These are phyloP conservation scores for Myotis pilosus DNA, from an alignment of 2,797 vertebrate species.

Conservation along the genomic window DNA sequence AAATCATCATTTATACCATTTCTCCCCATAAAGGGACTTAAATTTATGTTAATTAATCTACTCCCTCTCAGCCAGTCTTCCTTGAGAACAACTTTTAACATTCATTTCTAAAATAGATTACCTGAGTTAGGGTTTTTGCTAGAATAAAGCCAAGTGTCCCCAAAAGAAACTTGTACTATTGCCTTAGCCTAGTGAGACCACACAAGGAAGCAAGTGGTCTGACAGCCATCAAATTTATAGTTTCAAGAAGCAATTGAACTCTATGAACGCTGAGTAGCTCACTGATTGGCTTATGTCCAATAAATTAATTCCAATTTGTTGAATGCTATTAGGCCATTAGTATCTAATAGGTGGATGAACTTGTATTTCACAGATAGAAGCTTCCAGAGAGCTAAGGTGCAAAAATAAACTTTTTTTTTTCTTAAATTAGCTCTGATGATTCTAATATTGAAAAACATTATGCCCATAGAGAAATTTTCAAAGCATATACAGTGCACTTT, in stretches of 20 bases:
- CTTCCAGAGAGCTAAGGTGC: background rate
- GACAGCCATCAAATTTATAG: background rate
- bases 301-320: background rate
- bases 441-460: conserved; percentile 18
- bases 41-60: conserved; percentile 7
- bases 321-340: background rate
- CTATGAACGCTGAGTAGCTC: background rate
- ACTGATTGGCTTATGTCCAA: background rate
- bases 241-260: conserved; percentile 27
- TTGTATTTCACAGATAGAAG: conserved; percentile 31
- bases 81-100: background rate
- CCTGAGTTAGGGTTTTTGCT: background rate
- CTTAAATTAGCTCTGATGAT: conserved; percentile 25
- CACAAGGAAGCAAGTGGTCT: background rate
- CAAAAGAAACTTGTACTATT: background rate
- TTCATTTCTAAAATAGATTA: background rate
- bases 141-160: background rate
- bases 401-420: conserved; percentile 3
- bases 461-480: background rate
- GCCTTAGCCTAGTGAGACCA: background rate
- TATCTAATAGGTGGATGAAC: background rate
- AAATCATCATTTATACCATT: background rate
- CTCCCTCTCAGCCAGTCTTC: background rate
- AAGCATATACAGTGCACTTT: background rate
- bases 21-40: background rate